Percentiles rank a stretch among this genome's conserved stretches.
These are phyloP conservation scores for Melinopterus prodromus DNA, from an alignment of 2,888 invertebrate genomes.

Conservation along the genomic window DNA sequence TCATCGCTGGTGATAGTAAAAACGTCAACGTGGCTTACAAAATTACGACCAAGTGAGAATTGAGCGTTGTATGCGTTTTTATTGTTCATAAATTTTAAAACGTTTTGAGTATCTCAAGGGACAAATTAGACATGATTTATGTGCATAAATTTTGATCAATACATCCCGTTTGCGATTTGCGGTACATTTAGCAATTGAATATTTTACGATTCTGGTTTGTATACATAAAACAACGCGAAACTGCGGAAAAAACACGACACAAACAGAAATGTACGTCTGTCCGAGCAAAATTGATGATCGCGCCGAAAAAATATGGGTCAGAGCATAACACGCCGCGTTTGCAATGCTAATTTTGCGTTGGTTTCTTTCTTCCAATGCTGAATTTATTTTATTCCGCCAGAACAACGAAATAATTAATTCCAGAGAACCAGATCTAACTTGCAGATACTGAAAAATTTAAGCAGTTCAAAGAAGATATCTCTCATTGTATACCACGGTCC, in stretches of 20 bases:
- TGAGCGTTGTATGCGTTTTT: neutral
- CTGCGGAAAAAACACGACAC: neutral
- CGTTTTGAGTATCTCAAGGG: neutral
- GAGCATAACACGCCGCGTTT: conserved; percentile 25
- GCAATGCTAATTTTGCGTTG: conserved; percentile 26
- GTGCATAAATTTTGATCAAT: neutral
- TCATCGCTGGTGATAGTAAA: neutral
- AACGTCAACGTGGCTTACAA: neutral
- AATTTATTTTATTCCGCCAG: neutral
- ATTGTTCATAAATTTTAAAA: conserved; percentile 4
- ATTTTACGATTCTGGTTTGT: neutral
- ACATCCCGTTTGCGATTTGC: neutral
- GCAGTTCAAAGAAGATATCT: neutral
- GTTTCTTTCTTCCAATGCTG: neutral
- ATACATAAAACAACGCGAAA: neutral
- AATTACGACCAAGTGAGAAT: neutral
- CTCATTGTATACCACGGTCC: neutral
- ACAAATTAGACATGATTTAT: neutral
- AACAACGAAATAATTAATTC: neutral
- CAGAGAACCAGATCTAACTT: neutral
- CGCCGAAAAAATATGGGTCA: conserved; percentile 27
- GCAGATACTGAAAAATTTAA: neutral
- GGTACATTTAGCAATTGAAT: neutral
- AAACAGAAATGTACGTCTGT: neutral
- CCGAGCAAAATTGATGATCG: conserved; percentile 17